Base-by-base conservation (phyloP, 2,888 invertebrate genomes). In the Cerastis leucographa region DNA sequence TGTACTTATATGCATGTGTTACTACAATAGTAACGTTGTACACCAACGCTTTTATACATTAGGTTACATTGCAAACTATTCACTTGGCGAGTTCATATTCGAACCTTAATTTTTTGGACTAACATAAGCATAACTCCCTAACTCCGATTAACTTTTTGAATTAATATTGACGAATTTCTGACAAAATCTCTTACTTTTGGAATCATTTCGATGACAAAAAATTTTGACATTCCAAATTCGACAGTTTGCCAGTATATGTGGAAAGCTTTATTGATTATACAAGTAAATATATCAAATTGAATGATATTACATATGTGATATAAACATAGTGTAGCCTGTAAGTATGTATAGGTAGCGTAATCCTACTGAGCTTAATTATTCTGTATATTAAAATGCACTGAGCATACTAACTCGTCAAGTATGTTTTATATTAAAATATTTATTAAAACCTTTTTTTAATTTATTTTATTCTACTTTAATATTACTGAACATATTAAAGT, bases 301-400 rank as follows among this genome's bases (percentile, higher is more conserved):
- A 95, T 95, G 95, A 94, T 95, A 94, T 93, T 94, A 95, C 93
- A 94, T 94, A 94, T 96, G 96, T 96, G 96, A 96, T 96, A 96
- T 96, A 96, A 93, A 92, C 77, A 87, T 96, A 95, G 93, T 91
- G 78, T 94, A 94, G 93, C 84, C 89, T 88, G 75, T 94, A 94
- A 94, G 92, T 92, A 88, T 88, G 89, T 90, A 90, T 92, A 91
- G 87, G 83, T 92, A 92, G 90, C 83, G 76, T 90, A 88, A 89
- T 90, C 72, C 83, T 89, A 87, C 85, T 89, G 88, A 91, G 90
- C 91, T 90, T 91, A 89, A 89, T 85, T 68, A 71, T 82, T 89
- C 88, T 93, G 91, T 93, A 91, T 87, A 80, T 90, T 91, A 91
- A 85, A 83, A 79, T 84, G 88, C 89, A 91, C 90, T 89, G 85